Conservation (phyloP, 2,797 vertebrate genomes). For the Cuculus canorus region DNA sequence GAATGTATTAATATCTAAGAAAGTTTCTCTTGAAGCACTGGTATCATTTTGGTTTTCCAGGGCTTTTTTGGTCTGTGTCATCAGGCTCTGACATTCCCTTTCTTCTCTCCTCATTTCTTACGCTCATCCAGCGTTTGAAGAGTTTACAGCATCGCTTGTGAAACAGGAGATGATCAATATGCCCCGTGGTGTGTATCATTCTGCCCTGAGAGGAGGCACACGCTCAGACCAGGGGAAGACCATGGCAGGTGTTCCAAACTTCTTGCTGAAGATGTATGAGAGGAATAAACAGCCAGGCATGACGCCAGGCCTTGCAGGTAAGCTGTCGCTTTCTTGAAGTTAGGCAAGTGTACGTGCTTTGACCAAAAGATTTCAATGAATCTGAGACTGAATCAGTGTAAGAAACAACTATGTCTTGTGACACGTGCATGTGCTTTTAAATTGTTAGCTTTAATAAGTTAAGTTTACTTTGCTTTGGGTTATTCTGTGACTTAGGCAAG, state of each 20-base stretch:
- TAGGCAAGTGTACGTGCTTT: neutral
- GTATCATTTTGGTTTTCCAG: neutral
- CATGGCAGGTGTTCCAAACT: constrained; percentile 86
- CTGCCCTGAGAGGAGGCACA: constrained; percentile 84
- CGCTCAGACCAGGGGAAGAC: constrained; percentile 89
- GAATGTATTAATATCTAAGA: neutral
- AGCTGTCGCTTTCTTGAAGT: neutral
- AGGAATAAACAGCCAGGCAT: constrained; percentile 95
- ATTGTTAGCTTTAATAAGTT: neutral
- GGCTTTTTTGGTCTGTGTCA: neutral
- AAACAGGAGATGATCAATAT: constrained; percentile 93
- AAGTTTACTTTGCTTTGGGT: neutral
- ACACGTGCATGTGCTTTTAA: neutral
- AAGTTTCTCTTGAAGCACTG: neutral
- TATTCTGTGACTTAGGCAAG: neutral
- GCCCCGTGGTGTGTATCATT: constrained; percentile 93
- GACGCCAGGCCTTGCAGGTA: constrained; percentile 93
- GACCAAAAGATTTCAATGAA: neutral
- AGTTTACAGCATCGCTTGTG: constrained; percentile 87
- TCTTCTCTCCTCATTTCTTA: neutral
- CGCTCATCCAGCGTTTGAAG: constrained; percentile 82
- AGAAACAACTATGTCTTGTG: neutral
- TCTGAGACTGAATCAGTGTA: neutral
- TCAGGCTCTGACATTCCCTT: neutral
- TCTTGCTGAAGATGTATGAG: constrained; percentile 93